Evolutionary conservation across 2,888 invertebrate species (phyloP).

Genomic region (Nemoura dubitans): DNA sequence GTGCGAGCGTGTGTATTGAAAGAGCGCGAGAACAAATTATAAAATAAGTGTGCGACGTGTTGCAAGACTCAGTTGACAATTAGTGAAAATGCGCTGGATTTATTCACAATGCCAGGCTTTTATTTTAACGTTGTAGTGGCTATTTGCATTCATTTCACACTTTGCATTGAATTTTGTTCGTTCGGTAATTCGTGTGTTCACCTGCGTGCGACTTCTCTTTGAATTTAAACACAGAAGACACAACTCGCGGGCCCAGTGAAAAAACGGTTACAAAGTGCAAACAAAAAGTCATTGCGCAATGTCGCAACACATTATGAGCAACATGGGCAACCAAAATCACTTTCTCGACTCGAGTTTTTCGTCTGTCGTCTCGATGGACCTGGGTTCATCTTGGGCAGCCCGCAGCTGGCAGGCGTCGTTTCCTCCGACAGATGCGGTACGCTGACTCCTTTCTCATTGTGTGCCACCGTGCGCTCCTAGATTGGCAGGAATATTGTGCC

Average conservation of each 20-base stretch:
- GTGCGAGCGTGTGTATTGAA: neutral
- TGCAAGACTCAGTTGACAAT: neutral
- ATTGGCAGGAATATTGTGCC: neutral
- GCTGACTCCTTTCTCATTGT: neutral
- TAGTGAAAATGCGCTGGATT: neutral
- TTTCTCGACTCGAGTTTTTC: conserved; percentile 54
- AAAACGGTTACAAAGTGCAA: neutral
- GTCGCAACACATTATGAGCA: conserved; percentile 16
- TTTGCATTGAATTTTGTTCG: neutral
- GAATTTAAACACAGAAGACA: neutral
- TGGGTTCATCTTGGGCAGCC: conserved; percentile 70
- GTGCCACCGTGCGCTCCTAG: too few species aligned
- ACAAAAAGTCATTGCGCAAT: neutral
- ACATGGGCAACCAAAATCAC: conserved; percentile 34
- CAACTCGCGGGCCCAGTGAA: neutral
- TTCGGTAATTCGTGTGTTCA: neutral
- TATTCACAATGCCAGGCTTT: too few species aligned
- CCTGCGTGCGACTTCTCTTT: neutral
- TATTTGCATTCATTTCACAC: neutral
- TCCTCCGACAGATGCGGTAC: conserved; percentile 1
- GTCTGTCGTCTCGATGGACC: conserved; percentile 64
- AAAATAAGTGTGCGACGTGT: neutral
- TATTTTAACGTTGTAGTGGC: neutral
- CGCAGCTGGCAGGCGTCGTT: conserved; percentile 60
- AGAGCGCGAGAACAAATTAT: neutral